Evolutionary conservation across 2,888 invertebrate species (phyloP).

Genomic region (Scaptomyza cyrtandrae): DNA sequence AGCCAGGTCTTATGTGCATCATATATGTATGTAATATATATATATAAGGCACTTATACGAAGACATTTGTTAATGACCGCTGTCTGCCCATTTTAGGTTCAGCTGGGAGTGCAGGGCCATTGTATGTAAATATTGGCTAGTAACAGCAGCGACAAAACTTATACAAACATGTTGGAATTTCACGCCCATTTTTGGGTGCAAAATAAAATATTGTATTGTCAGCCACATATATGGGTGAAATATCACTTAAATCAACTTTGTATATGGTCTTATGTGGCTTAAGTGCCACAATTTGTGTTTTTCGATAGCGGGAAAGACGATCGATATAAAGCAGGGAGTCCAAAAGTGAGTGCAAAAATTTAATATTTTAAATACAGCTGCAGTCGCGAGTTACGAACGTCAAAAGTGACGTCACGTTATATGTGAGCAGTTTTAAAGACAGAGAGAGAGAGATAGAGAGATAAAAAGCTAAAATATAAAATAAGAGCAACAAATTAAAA

Average conservation of each 20-base stretch:
- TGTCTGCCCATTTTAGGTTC: slow-evolving; percentile 47
- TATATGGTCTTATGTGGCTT: slow-evolving; percentile 65
- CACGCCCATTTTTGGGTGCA: slow-evolving; percentile 52
- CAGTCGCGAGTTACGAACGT: slow-evolving; percentile 49
- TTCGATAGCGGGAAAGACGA: slow-evolving; percentile 43
- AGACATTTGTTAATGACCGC: slow-evolving; percentile 30
- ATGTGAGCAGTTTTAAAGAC: slow-evolving; percentile 14
- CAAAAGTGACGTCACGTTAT: slow-evolving; percentile 72
- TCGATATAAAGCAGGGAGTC: slow-evolving; percentile 25
- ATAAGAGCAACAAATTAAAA: slow-evolving; percentile 21
- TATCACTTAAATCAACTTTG: slow-evolving; percentile 67
- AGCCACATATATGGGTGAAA: slow-evolving; percentile 75
- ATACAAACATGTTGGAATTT: slow-evolving; percentile 30
- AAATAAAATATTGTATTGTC: slow-evolving; percentile 44
- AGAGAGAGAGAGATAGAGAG: not conserved
- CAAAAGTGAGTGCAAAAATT: slow-evolving; percentile 52
- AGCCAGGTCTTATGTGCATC: slow-evolving; percentile 22
- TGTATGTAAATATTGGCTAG: slow-evolving; percentile 46
- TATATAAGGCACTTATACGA: not conserved
- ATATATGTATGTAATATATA: not conserved
- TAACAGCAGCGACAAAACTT: slow-evolving; percentile 13
- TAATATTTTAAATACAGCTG: slow-evolving; percentile 44
- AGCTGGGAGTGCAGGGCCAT: slow-evolving; percentile 32
- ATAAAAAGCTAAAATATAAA: slow-evolving; percentile 1
- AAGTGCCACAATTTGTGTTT: slow-evolving; percentile 61